Percentiles rank a stretch among this genome's conserved stretches.
Conservation (phyloP, 2,113 vertebrate genomes). For the Isurus oxyrinchus region DNA sequence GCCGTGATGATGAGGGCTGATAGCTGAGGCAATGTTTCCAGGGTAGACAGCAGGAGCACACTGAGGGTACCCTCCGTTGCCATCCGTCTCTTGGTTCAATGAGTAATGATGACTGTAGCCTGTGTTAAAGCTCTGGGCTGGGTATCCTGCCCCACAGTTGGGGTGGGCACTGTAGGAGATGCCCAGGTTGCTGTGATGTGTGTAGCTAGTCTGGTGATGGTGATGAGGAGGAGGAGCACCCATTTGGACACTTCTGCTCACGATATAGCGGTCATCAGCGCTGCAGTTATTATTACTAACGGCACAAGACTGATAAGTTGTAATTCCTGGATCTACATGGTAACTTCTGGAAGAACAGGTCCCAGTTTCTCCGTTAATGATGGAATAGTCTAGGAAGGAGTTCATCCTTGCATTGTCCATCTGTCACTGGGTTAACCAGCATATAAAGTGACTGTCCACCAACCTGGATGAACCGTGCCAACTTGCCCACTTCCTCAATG, state of each 20-base stretch:
- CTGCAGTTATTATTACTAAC: constrained; percentile 77
- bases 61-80: constrained; percentile 70
- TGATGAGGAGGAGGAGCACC: constrained; percentile 60
- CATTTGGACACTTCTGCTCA: constrained; percentile 75
- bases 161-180: constrained; percentile 76
- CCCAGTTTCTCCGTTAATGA: constrained; percentile 73
- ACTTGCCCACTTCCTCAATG: constrained; percentile 84
- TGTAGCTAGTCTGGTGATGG: constrained; percentile 72
- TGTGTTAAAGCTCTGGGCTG: constrained; percentile 76
- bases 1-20: constrained; percentile 69
- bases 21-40: constrained; percentile 74
- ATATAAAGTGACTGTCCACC: constrained; percentile 59
- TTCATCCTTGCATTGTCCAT: constrained; percentile 84
- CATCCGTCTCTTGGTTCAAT: constrained; percentile 83
- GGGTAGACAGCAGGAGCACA: constrained; percentile 84
- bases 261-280: constrained; percentile 80
- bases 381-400: constrained; percentile 90
- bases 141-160: constrained; percentile 72
- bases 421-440: constrained; percentile 65
- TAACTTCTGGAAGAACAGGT: constrained; percentile 78
- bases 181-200: constrained; percentile 69
- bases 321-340: constrained; percentile 86
- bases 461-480: constrained; percentile 76
- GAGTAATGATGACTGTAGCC: constrained; percentile 74
- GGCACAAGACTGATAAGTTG: constrained; percentile 91